A percentile compares a stretch with the other conserved stretches of the same genome.
phyloP scores from a whole-genome alignment of 2,113 vertebrate species.

The Paralichthys olivaceus region DNA sequence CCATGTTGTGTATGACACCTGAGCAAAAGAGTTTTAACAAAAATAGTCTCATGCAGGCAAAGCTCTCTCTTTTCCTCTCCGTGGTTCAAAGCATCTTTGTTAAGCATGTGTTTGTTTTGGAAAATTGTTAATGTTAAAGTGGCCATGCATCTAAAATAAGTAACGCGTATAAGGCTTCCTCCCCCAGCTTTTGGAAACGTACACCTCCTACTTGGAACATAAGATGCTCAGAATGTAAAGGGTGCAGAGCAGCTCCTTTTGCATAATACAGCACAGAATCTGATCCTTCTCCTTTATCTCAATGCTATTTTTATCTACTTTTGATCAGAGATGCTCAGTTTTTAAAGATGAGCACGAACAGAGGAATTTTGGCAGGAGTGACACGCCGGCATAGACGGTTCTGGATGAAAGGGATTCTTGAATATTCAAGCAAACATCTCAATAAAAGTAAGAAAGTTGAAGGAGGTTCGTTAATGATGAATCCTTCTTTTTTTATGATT shows the following conservation, averaged over 20 bases:
- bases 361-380: constrained; percentile 48
- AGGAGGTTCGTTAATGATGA: constrained; percentile 50
- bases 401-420: constrained; percentile 57
- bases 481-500: constrained; percentile 24
- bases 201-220: constrained; percentile 21
- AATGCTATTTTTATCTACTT: constrained; percentile 61
- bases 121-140: constrained; percentile 12
- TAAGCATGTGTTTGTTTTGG: constrained; percentile 33
- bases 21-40: background rate
- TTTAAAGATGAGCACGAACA: constrained; percentile 25
- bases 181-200: background rate
- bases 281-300: constrained; percentile 51
- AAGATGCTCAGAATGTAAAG: constrained; percentile 37
- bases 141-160: background rate
- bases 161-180: background rate
- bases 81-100: constrained; percentile 4
- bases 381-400: constrained; percentile 31
- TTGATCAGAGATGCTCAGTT: constrained; percentile 57
- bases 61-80: constrained; percentile 10
- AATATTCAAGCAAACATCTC: constrained; percentile 59
- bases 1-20: constrained; percentile 7
- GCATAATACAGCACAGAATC: constrained; percentile 47
- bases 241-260: constrained; percentile 35
- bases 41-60: constrained; percentile 10
- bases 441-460: constrained; percentile 46